phyloP scores from a whole-genome alignment of 2,888 invertebrate genomes.

The Thyatira batis region DNA sequence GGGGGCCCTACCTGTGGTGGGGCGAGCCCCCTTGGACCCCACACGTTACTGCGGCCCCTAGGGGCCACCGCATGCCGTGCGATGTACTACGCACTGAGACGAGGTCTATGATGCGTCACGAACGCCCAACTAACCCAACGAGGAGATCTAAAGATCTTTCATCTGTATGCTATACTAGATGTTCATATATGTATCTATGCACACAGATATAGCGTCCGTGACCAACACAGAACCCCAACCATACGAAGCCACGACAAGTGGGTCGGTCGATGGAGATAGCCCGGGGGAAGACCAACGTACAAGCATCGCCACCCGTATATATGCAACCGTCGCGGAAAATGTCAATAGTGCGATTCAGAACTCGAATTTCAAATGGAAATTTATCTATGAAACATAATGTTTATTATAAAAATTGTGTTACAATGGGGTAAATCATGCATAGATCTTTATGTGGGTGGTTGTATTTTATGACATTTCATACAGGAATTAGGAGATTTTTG shows the following conservation, averaged over 20 bases:
- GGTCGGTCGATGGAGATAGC: conserved; percentile 1
- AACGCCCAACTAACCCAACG: conserved; percentile 3
- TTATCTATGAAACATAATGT: not conserved
- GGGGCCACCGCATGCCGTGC: not conserved
- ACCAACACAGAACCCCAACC: not conserved
- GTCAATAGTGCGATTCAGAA: not conserved
- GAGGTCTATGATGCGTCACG: conserved; percentile 1
- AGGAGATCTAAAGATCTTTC: not conserved
- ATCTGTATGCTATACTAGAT: too few relatives aligned
- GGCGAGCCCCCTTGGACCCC: not conserved
- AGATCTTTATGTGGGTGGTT: not conserved
- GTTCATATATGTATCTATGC: too few relatives aligned
- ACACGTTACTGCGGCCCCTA: not conserved
- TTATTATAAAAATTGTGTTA: not conserved
- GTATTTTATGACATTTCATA: not conserved
- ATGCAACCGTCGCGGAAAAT: not conserved
- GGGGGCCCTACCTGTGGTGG: not conserved
- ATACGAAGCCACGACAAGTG: not conserved
- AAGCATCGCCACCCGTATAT: not conserved
- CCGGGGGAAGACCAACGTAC: not conserved
- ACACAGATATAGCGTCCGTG: not conserved
- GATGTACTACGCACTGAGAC: not conserved
- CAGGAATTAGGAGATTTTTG: not conserved
- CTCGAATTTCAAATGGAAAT: not conserved
- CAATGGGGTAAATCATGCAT: not conserved